Percentiles rank a stretch among this genome's conserved stretches.
phyloP scores from a whole-genome alignment of 2,888 invertebrate species.

The Pterostichus madidus region DNA sequence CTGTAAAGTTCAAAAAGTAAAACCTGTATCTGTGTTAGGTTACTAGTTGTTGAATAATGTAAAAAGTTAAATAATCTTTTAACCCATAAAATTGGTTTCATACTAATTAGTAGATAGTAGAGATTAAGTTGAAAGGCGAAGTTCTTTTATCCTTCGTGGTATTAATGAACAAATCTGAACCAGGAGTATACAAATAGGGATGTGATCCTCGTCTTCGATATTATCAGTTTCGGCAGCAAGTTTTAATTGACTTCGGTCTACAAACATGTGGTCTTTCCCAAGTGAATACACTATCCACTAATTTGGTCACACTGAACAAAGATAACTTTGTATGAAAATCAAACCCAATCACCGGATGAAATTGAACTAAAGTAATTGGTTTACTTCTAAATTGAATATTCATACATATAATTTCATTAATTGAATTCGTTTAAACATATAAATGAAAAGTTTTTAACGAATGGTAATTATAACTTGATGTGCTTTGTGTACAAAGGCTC shows the following conservation, averaged over 20 bases:
- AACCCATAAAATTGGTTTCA: background rate
- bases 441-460: too few species aligned
- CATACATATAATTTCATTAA: too few species aligned
- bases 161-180: conserved; percentile 22
- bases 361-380: background rate
- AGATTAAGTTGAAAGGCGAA: conserved; percentile 13
- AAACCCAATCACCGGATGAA: conserved; percentile 16
- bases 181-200: background rate
- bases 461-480: too few species aligned
- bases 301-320: conserved; percentile 26
- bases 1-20: too few species aligned
- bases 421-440: too few species aligned
- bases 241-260: conserved; percentile 46
- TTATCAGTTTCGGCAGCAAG: conserved; percentile 33
- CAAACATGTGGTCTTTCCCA: conserved; percentile 24
- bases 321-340: conserved; percentile 1
- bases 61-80: background rate
- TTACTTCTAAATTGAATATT: background rate
- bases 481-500: too few species aligned
- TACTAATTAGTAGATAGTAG: conserved; percentile 2
- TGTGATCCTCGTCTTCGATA: conserved; percentile 28
- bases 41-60: background rate
- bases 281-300: conserved; percentile 3
- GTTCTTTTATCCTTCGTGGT: conserved; percentile 26
- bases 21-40: too few species aligned